phyloP scores from a whole-genome alignment of 2,113 vertebrate genomes.

The Geothlypis trichas region DNA sequence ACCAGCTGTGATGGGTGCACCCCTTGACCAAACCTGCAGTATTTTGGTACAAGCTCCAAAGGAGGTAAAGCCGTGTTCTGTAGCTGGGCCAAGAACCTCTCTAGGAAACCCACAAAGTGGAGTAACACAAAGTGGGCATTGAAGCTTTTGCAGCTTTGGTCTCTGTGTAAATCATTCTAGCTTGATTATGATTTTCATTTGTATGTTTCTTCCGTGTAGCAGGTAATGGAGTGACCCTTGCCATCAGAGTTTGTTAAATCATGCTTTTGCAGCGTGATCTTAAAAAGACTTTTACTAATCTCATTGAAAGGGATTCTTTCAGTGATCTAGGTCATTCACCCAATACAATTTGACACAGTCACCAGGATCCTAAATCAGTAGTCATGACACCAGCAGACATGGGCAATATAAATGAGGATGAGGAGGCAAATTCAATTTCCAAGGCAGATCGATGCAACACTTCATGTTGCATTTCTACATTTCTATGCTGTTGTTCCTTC shows the following conservation, averaged over 20 bases:
- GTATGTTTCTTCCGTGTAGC: background rate
- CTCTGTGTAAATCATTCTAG: background rate
- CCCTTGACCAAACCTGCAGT: background rate
- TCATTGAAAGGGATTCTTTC: background rate
- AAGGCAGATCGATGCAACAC: background rate
- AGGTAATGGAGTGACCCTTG: background rate
- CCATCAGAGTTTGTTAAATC: background rate
- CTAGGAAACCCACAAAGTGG: background rate
- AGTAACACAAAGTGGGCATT: background rate
- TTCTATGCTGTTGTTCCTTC: background rate
- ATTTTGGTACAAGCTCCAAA: background rate
- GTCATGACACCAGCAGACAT: background rate
- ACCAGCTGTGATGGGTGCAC: background rate
- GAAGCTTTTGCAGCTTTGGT: background rate
- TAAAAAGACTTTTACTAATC: background rate
- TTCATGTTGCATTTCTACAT: background rate
- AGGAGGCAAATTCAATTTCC: constrained; percentile 15
- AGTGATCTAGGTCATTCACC: background rate
- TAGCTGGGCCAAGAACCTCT: background rate
- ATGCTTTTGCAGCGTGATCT: background rate
- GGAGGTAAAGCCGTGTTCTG: background rate
- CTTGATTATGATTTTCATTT: background rate
- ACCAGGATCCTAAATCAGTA: background rate
- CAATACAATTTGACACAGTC: accelerated
- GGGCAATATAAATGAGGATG: background rate